phyloP scores from a whole-genome alignment of 2,113 vertebrate species.

The Nothobranchius kuhntae region DNA sequence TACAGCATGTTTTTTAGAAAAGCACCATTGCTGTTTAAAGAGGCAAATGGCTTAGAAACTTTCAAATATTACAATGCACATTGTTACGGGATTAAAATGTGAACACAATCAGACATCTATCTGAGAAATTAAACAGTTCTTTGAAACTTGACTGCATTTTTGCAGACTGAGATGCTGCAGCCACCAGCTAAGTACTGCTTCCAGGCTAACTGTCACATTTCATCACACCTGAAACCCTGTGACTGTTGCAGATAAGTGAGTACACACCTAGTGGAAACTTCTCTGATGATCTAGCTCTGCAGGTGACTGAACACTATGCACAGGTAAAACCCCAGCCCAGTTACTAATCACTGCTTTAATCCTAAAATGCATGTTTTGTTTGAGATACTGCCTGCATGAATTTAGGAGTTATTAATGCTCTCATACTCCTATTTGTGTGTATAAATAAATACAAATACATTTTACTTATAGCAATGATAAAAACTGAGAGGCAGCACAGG shows the following conservation, averaged over 20 bases:
- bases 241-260: constrained; percentile 66
- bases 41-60: no score
- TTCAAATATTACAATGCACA: no score
- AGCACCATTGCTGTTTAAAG: no score
- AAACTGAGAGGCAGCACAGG: not conserved
- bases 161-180: constrained; percentile 62
- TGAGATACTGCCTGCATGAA: not conserved
- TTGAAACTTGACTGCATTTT: no score
- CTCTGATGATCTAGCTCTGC: constrained; percentile 40
- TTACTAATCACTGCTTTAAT: not conserved
- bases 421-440: not conserved
- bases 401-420: not conserved
- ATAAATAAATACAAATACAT: not conserved
- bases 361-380: constrained; percentile 3
- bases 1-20: no score
- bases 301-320: constrained; percentile 32
- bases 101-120: no score
- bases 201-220: constrained; percentile 75
- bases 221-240: constrained; percentile 62
- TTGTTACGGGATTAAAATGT: no score
- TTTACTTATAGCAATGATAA: not conserved
- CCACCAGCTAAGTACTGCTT: constrained; percentile 74
- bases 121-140: no score
- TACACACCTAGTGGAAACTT: constrained; percentile 45
- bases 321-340: constrained; percentile 15